Percentiles rank a stretch among this genome's conserved stretches.
Evolutionary conservation across 2,113 vertebrate species (phyloP).

Genomic region (Athene noctua): DNA sequence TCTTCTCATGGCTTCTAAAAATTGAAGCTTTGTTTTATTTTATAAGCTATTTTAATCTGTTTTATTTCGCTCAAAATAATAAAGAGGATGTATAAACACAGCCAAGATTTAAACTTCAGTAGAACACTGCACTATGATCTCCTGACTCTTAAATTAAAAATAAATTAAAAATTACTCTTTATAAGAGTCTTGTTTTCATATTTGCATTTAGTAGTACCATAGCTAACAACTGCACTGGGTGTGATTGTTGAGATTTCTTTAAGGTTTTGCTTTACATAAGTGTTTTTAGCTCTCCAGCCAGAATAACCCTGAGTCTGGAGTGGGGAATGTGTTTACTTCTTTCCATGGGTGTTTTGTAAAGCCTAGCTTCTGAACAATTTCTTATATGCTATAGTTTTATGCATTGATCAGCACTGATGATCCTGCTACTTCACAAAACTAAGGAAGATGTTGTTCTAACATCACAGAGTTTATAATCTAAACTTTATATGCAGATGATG

Average conservation of each 20-base stretch:
- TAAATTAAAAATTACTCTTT: neutral
- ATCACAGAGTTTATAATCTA: neutral
- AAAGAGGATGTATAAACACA: neutral
- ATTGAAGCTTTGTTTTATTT: neutral
- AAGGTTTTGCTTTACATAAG: neutral
- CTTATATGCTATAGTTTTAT: neutral
- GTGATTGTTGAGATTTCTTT: neutral
- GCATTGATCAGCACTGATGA: neutral
- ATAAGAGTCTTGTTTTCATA: neutral
- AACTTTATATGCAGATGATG: neutral
- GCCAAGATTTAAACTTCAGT: neutral
- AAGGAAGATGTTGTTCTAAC: neutral
- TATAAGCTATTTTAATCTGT: neutral
- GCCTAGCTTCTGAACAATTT: neutral
- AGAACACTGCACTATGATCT: neutral
- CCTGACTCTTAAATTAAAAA: neutral
- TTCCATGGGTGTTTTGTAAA: neutral
- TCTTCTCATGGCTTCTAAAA: constrained; percentile 36
- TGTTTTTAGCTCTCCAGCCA: neutral
- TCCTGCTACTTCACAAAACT: neutral
- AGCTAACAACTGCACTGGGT: neutral
- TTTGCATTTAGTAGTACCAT: neutral
- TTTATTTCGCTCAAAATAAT: neutral
- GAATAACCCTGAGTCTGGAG: neutral
- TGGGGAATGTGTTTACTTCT: neutral